A percentile compares a stretch with the other conserved stretches of the same genome.
phyloP scores from a whole-genome alignment of 2,888 invertebrate species.

The Cabera pusaria region DNA sequence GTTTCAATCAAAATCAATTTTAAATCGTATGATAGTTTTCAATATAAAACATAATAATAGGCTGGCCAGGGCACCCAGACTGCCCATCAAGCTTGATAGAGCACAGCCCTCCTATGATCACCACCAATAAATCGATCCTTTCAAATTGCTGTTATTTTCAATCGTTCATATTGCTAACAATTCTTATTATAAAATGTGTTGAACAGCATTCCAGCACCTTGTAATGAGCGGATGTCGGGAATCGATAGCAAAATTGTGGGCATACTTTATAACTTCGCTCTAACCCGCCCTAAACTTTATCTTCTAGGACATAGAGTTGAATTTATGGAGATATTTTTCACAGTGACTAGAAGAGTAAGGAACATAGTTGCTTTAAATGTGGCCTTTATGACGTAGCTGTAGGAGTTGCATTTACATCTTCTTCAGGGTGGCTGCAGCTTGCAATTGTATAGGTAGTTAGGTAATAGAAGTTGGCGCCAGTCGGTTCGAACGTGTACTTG shows the following conservation, averaged over 20 bases:
- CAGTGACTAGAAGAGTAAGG: slow-evolving; percentile 48
- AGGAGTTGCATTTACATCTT: slow-evolving; percentile 57
- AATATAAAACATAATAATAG: slow-evolving; percentile 17
- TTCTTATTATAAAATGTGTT: slow-evolving; percentile 69
- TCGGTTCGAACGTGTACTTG: slow-evolving; percentile 52
- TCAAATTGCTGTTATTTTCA: slow-evolving; percentile 52
- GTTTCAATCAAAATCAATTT: slow-evolving; percentile 11
- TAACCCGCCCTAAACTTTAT: no score
- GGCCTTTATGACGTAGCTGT: slow-evolving; percentile 56
- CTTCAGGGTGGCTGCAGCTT: slow-evolving; percentile 51
- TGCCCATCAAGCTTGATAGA: slow-evolving; percentile 7
- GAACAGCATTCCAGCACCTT: slow-evolving; percentile 75
- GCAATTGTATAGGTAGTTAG: slow-evolving; percentile 41
- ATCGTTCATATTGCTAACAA: slow-evolving; percentile 51
- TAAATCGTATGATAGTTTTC: slow-evolving; percentile 15
- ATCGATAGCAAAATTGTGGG: slow-evolving; percentile 75
- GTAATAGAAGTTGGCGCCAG: slow-evolving; percentile 72
- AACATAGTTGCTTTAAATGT: slow-evolving; percentile 57
- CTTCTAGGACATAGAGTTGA: no score
- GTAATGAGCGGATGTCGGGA: slow-evolving; percentile 79
- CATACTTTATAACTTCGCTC: slow-evolving; percentile 73
- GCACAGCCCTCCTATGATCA: slow-evolving; percentile 26
- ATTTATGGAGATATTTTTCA: slow-evolving; percentile 36
- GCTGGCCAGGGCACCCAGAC: slow-evolving; percentile 1
- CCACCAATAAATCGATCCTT: slow-evolving; percentile 34